Conservation (phyloP, 2,113 vertebrate genomes). For the Rallus limicola region DNA sequence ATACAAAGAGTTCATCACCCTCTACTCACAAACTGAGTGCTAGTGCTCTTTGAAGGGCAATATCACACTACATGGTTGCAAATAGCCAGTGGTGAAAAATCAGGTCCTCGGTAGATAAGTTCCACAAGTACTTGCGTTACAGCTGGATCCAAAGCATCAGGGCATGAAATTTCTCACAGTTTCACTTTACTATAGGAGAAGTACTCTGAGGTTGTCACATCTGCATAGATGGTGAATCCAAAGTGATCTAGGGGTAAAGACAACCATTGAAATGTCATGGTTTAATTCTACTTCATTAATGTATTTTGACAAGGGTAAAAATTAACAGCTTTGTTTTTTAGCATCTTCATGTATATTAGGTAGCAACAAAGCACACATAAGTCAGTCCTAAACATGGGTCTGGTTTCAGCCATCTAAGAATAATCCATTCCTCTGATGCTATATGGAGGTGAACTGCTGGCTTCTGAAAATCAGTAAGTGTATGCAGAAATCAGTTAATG, state of each 20-base stretch:
- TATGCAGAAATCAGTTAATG: background rate
- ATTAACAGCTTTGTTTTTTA: background rate
- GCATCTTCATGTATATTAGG: background rate
- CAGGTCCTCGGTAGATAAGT: background rate
- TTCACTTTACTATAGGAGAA: background rate
- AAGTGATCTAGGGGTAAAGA: background rate
- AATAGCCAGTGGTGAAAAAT: background rate
- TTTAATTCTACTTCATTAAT: background rate
- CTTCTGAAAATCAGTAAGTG: background rate
- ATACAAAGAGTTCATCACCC: background rate
- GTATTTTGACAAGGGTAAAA: background rate
- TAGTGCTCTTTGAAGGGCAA: background rate
- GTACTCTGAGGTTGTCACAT: background rate
- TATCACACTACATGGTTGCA: background rate
- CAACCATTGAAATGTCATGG: background rate
- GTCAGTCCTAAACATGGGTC: background rate
- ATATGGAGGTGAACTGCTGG: background rate
- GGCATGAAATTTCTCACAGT: background rate
- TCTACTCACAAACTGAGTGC: background rate
- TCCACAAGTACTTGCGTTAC: background rate
- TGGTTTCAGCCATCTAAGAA: background rate
- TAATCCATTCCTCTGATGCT: background rate
- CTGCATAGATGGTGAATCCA: background rate
- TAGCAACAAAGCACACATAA: background rate
- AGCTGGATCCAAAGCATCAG: background rate